phyloP scores from a whole-genome alignment of 2,888 invertebrate species.

The Diarsia rubi region DNA sequence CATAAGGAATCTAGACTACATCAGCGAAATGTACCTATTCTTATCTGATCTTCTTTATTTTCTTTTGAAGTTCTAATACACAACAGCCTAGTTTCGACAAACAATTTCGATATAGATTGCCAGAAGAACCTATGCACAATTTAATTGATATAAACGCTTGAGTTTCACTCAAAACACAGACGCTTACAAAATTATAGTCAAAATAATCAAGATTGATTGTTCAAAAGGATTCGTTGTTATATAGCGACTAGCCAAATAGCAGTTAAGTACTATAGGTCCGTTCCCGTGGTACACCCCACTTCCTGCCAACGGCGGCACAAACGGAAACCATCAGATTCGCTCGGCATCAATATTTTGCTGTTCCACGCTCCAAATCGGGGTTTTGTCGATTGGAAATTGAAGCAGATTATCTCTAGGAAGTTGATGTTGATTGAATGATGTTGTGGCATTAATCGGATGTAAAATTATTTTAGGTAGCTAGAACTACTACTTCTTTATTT shows the following conservation, averaged over 20 bases:
- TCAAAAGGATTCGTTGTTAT: no score
- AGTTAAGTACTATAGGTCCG: background rate
- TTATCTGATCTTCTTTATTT: background rate
- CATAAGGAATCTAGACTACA: background rate
- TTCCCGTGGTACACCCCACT: slow-evolving; percentile 38
- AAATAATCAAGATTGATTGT: background rate
- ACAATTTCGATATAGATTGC: background rate
- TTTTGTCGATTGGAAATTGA: slow-evolving; percentile 18
- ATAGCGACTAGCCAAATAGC: slow-evolving; percentile 2
- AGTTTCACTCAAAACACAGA: background rate
- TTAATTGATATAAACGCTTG: background rate
- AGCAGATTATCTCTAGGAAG: slow-evolving; percentile 20
- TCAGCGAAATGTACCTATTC: background rate
- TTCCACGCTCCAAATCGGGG: slow-evolving; percentile 4
- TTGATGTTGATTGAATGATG: slow-evolving; percentile 1
- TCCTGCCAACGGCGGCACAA: slow-evolving; percentile 21
- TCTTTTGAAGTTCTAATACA: background rate
- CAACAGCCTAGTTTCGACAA: background rate
- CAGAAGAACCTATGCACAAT: background rate
- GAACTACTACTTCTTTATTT: no score
- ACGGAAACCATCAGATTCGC: slow-evolving; percentile 25
- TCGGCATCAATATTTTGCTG: slow-evolving; percentile 40
- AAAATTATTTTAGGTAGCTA: background rate
- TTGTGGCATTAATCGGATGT: background rate
- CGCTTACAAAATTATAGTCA: background rate